Conservation (phyloP, 1,140 invertebrate genomes). For the Dreissena polymorpha region DNA sequence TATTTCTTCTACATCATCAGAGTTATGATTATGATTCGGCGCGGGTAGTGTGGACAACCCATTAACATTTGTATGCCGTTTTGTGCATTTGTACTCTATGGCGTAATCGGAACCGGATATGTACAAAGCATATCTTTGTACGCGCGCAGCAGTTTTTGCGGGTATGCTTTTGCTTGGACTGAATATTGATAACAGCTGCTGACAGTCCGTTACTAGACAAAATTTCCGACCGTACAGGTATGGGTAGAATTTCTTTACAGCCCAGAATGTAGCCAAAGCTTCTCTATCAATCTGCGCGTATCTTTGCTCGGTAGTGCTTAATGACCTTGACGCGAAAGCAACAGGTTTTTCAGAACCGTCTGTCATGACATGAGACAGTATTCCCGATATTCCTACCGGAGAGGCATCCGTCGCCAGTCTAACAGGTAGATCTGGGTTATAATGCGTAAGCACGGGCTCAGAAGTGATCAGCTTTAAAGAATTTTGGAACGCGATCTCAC, state of each 20-base stretch:
- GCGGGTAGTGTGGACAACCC: background rate
- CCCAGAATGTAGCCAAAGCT: constrained; percentile 80
- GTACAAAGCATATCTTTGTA: constrained; percentile 76
- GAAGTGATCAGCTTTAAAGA: constrained; percentile 50
- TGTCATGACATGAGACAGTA: constrained; percentile 78
- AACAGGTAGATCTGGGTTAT: constrained; percentile 42
- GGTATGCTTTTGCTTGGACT: constrained; percentile 71
- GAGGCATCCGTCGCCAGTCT: constrained; percentile 80
- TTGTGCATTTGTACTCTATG: constrained; percentile 11
- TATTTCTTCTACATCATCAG: too few species aligned
- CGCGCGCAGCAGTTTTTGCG: constrained; percentile 60
- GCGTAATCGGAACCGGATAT: background rate
- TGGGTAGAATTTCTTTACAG: constrained; percentile 75
- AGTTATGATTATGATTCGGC: too few species aligned
- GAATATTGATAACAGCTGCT: constrained; percentile 80
- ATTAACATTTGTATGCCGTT: background rate
- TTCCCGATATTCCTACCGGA: constrained; percentile 79
- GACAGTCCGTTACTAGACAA: constrained; percentile 77
- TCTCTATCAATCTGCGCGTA: constrained; percentile 82
- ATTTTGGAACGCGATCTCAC: constrained; percentile 43
- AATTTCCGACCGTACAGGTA: constrained; percentile 79
- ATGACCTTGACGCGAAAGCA: constrained; percentile 78
- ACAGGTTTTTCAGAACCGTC: constrained; percentile 79
- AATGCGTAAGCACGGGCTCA: constrained; percentile 48
- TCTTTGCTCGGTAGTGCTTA: constrained; percentile 79